phyloP scores from a whole-genome alignment of 2,113 vertebrate genomes.

The Apaloderma vittatum region DNA sequence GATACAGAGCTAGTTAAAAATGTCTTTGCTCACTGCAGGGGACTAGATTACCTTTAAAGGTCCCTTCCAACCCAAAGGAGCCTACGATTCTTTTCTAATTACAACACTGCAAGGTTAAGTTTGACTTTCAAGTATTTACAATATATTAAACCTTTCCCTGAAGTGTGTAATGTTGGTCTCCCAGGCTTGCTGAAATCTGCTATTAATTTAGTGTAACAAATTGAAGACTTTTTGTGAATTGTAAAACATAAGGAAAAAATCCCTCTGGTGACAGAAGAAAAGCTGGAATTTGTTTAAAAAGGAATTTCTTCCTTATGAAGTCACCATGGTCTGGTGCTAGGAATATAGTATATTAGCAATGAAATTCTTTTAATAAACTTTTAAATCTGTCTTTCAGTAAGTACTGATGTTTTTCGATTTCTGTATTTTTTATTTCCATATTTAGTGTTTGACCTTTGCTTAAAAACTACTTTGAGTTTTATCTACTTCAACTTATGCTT shows the following conservation, averaged over 20 bases:
- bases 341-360: neutral
- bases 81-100: too few relatives aligned
- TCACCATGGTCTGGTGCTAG: neutral
- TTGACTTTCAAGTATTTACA: neutral
- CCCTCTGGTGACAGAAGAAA: neutral
- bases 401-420: neutral
- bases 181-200: neutral
- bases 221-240: neutral
- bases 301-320: neutral
- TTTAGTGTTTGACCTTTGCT: neutral
- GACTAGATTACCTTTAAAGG: too few relatives aligned
- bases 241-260: neutral
- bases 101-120: rapidly evolving
- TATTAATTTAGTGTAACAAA: neutral
- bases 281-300: neutral
- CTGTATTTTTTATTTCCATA: neutral
- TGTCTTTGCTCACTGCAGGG: too few relatives aligned
- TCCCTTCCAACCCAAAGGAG: too few relatives aligned
- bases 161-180: neutral
- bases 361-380: neutral
- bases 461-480: neutral
- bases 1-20: too few relatives aligned
- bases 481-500: neutral
- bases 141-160: neutral
- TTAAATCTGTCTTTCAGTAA: neutral